Conservation (phyloP, 2,888 invertebrate genomes). For the Celastrina argiolus region DNA sequence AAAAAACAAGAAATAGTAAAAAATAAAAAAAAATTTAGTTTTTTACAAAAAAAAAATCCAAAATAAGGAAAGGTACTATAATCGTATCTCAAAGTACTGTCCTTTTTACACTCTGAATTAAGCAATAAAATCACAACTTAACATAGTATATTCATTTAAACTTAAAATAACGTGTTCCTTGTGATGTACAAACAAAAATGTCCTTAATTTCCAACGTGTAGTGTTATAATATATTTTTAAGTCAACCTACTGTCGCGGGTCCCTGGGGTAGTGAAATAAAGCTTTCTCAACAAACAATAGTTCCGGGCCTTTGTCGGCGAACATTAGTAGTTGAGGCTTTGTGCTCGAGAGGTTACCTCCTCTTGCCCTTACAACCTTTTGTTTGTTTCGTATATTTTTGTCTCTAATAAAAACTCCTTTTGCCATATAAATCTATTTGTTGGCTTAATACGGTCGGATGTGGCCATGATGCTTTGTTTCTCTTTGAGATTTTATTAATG, state of each 20-base stretch:
- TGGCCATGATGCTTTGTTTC: conserved; percentile 4
- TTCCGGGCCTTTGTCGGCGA: conserved; percentile 78
- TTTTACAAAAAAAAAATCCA: too few relatives aligned
- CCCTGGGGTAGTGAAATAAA: conserved; percentile 74
- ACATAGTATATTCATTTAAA: not conserved
- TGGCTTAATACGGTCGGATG: conserved; percentile 24
- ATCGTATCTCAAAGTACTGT: too few relatives aligned
- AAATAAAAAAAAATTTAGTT: too few relatives aligned
- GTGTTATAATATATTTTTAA: conserved; percentile 73
- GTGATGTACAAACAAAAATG: conserved; percentile 8
- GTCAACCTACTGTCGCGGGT: conserved; percentile 73
- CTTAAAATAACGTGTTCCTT: not conserved
- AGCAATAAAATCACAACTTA: too few relatives aligned
- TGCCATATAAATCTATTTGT: conserved; percentile 33
- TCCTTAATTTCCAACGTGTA: conserved; percentile 50
- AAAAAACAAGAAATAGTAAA: too few relatives aligned
- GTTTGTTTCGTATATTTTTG: conserved; percentile 61
- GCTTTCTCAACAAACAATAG: conserved; percentile 78
- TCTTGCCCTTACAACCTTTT: conserved; percentile 66
- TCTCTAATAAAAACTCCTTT: conserved; percentile 42
- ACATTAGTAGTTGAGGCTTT: conserved; percentile 75
- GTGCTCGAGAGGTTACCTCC: conserved; percentile 58
- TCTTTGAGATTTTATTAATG: not conserved
- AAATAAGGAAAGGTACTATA: too few relatives aligned
- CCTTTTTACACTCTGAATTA: too few relatives aligned